These are phyloP conservation scores for Myrmophylax atrothorax DNA, from an alignment of 2,113 vertebrate species.

Conservation along the genomic window DNA sequence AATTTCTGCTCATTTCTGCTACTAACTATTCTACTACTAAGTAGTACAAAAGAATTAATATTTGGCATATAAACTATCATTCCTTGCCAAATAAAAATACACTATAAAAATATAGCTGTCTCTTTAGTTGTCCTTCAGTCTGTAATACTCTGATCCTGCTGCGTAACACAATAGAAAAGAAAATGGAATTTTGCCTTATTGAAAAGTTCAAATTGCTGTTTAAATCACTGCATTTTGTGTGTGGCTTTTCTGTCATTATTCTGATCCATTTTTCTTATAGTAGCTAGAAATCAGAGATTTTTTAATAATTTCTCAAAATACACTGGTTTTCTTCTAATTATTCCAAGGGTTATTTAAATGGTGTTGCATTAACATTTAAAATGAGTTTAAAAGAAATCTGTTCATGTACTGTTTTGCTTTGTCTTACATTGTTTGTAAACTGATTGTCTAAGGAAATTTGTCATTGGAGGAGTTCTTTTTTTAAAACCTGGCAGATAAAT, in stretches of 20 bases:
- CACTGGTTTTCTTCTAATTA: neutral
- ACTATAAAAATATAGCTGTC: neutral
- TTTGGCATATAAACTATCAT: neutral
- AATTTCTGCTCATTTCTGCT: slow-evolving; percentile 34
- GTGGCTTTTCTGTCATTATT: neutral
- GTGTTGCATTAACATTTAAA: slow-evolving; percentile 1
- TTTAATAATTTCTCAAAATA: slow-evolving; percentile 16
- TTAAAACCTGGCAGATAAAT: slow-evolving; percentile 63
- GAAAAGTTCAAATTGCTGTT: neutral
- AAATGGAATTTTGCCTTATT: neutral
- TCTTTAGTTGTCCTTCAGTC: neutral
- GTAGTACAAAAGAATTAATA: neutral
- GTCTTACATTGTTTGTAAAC: slow-evolving; percentile 15
- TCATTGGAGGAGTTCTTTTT: slow-evolving; percentile 34
- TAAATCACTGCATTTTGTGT: neutral
- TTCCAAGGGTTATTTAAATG: slow-evolving; percentile 8
- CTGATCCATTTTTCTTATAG: neutral
- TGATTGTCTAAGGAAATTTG: slow-evolving; percentile 30
- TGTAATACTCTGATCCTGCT: neutral
- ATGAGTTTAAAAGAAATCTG: neutral
- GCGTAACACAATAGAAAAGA: neutral
- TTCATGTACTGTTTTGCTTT: slow-evolving; percentile 12
- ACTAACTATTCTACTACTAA: neutral
- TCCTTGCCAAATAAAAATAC: slow-evolving; percentile 29
- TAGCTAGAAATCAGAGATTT: neutral